Conservation (phyloP, 2,888 invertebrate genomes). For the Drosophila acutilabella region DNA sequence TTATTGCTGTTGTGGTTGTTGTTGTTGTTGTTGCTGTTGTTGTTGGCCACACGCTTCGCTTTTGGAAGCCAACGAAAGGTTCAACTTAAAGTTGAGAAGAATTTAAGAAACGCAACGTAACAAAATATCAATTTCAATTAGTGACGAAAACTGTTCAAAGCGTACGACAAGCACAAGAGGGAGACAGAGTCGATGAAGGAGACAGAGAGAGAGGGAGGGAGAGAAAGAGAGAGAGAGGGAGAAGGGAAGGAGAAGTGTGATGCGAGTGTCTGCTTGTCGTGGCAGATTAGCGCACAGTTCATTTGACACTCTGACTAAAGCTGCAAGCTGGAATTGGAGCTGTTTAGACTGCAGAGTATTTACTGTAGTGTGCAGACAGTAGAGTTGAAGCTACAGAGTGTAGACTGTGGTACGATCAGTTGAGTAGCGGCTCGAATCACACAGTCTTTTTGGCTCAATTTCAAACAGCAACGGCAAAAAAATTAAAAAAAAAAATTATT, state of each 20-base stretch:
- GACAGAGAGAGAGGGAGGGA: constrained; percentile 13
- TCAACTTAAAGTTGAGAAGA: constrained; percentile 36
- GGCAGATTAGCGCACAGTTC: constrained; percentile 70
- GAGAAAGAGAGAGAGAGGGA: constrained; percentile 11
- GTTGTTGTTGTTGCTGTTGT: constrained; percentile 23
- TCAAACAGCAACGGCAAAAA: constrained; percentile 54
- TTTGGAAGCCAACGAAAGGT: constrained; percentile 68
- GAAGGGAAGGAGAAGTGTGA: constrained; percentile 57
- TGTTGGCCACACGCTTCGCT: constrained; percentile 58
- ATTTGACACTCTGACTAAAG: constrained; percentile 56
- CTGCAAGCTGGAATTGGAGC: constrained; percentile 16
- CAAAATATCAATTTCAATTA: constrained; percentile 77
- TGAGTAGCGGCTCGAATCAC: constrained; percentile 57
- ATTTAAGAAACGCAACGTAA: constrained; percentile 51
- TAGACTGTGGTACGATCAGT: constrained; percentile 14
- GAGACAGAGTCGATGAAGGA: background rate
- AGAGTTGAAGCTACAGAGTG: background rate
- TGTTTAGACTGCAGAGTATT: background rate
- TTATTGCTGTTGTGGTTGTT: constrained; percentile 14
- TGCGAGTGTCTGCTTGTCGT: constrained; percentile 62
- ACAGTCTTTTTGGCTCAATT: constrained; percentile 65
- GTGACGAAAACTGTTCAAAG: constrained; percentile 34
- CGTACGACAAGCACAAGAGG: constrained; percentile 4
- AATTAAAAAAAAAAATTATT: constrained; percentile 6
- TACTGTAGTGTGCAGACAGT: background rate